Base-by-base conservation (phyloP, 2,113 vertebrate species). In the Amazona guildingii region DNA sequence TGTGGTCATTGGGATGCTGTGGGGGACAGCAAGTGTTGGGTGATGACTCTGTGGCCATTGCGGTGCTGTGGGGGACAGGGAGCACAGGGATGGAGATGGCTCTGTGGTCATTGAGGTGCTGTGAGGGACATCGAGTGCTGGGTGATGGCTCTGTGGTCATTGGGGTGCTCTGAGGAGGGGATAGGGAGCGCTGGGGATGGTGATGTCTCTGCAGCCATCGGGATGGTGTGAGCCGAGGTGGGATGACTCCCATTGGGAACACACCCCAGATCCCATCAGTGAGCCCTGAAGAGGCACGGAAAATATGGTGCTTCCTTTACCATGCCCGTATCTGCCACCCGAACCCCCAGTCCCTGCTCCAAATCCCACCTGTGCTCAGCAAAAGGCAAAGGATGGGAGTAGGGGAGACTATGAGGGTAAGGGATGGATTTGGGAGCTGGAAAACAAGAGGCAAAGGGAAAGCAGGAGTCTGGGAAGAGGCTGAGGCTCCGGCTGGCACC, bases 351-450 rank as follows among this genome's bases (percentile, higher is more conserved):
- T 10, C 28, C 37, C 44, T 8, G 39, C 41, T 13, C 35, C 12
- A 5, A 27, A 51, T 6, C 31, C 44, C 27, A 0, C 44, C 3
- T 1, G 11, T 6, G 13, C 5, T 10, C 6, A 4, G 66, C 1
- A 17, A 14, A 17, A 19, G 64, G 72, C 28, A 18, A 33, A 33
- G 67, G 52, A 52, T 0, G 3, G 67, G 37, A 33, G 48, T 37
- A 20, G 8, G 39, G 73, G 20, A 55, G 52, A 67, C 20, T 13
- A 9, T 0, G 6, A 13, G 78, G 33, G 72, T 0, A 2, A 52
- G 75, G 25, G 44, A 46, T 0, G 7, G 27, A 10, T n/a, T 55
- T 6, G 23, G 74, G 43, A 63, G 68, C 61, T 80, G 63, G 59
- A n/a, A 63, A 63, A 15, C 13, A 33, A 3, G 33, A 52, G 52